Percentiles rank a stretch among this genome's conserved stretches.
These are phyloP conservation scores for Festucalex cinctus DNA, from an alignment of 2,113 vertebrate genomes.

Conservation along the genomic window DNA sequence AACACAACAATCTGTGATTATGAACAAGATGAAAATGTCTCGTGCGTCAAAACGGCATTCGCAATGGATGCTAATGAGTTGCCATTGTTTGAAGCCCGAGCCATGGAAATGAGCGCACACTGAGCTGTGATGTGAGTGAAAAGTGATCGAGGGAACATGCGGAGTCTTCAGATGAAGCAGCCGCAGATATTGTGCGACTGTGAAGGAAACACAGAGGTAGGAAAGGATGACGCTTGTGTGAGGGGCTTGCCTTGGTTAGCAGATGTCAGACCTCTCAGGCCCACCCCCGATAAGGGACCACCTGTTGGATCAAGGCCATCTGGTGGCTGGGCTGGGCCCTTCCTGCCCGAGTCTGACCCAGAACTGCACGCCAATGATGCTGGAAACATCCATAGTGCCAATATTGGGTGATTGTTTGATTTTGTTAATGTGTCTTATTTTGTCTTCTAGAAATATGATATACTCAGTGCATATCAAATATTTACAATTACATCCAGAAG, in stretches of 20 bases:
- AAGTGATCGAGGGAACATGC: slow-evolving; percentile 53
- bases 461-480: not conserved
- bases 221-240: slow-evolving; percentile 42
- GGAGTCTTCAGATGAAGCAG: slow-evolving; percentile 36
- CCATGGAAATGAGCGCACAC: slow-evolving; percentile 42
- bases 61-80: slow-evolving; percentile 52
- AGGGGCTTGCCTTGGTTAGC: slow-evolving; percentile 59
- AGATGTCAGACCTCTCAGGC: slow-evolving; percentile 71
- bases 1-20: slow-evolving; percentile 42
- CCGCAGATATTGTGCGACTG: slow-evolving; percentile 16
- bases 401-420: not conserved
- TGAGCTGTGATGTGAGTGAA: slow-evolving; percentile 55
- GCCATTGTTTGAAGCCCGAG: slow-evolving; percentile 47
- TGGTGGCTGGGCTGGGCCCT: slow-evolving; percentile 47
- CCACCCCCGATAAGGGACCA: slow-evolving; percentile 56
- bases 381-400: slow-evolving; percentile 16
- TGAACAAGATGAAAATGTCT: slow-evolving; percentile 9
- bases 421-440: not conserved
- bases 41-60: slow-evolving; percentile 18
- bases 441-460: not conserved
- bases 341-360: slow-evolving; percentile 35
- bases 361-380: slow-evolving; percentile 47
- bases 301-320: slow-evolving; percentile 74
- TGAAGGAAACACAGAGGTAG: slow-evolving; percentile 9
- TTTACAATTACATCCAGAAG: not conserved